Percentiles rank a stretch among this genome's conserved stretches.
Evolutionary conservation across 1,140 invertebrate species (phyloP).

Genomic region (Dryas iulia): DNA sequence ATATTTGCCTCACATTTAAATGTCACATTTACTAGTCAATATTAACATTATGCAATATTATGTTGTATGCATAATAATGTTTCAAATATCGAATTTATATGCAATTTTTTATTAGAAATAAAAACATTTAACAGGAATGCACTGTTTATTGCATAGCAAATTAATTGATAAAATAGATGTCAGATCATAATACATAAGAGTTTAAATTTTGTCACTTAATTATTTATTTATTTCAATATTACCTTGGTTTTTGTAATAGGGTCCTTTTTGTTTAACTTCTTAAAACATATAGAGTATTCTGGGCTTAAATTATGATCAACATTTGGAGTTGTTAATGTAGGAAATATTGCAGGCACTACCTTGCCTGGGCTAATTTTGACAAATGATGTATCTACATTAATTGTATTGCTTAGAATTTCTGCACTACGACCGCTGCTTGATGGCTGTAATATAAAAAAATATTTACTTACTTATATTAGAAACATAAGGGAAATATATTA

Average conservation of each 20-base stretch:
- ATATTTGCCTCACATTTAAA: too few species aligned
- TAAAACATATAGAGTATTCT: constrained; percentile 60
- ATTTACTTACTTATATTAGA: neutral
- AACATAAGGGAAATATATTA: neutral
- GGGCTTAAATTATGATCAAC: constrained; percentile 45
- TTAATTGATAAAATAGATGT: too few species aligned
- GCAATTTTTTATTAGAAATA: too few species aligned
- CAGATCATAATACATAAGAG: too few species aligned
- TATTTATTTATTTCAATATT: too few species aligned
- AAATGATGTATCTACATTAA: constrained; percentile 37
- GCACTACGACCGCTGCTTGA: constrained; percentile 69
- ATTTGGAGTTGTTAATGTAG: constrained; percentile 43
- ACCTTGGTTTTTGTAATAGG: constrained; percentile 70
- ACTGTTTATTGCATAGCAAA: too few species aligned
- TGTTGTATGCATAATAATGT: neutral
- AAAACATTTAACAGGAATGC: too few species aligned
- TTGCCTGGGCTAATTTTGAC: constrained; percentile 31
- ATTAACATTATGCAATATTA: neutral
- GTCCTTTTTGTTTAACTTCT: constrained; percentile 71
- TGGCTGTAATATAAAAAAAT: constrained; percentile 40
- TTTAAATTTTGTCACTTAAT: too few species aligned
- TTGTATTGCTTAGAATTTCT: constrained; percentile 45
- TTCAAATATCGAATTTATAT: too few species aligned
- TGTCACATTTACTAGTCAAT: neutral
- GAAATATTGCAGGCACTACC: constrained; percentile 48